A percentile compares a stretch with the other conserved stretches of the same genome.
These are phyloP conservation scores for Trogon melanurus DNA, from an alignment of 2,113 vertebrate genomes.

Conservation along the genomic window DNA sequence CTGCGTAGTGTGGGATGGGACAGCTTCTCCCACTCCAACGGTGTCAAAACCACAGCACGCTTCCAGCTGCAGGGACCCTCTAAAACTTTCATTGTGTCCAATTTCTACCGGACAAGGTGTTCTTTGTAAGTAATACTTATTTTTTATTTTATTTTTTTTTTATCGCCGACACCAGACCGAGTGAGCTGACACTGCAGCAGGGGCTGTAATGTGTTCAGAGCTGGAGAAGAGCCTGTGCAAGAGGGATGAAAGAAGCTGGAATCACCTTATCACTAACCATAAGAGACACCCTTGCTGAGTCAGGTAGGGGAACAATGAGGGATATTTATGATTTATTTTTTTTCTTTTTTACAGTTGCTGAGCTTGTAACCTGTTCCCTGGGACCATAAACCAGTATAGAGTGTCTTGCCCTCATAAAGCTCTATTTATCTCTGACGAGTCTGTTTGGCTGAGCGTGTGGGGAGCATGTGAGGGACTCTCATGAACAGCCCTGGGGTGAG, in stretches of 20 bases:
- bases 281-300: not conserved
- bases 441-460: not conserved
- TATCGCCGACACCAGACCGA: accelerated
- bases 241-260: not conserved
- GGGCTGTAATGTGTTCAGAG: not conserved
- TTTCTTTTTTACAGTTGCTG: not conserved
- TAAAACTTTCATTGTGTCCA: not conserved
- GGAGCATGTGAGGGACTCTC: not conserved
- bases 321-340: not conserved
- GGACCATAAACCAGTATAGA: not conserved
- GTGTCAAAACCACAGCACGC: not conserved
- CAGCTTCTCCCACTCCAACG: not conserved
- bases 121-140: not conserved
- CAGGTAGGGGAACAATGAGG: not conserved
- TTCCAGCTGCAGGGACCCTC: not conserved
- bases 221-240: not conserved
- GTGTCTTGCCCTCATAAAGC: not conserved
- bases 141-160: not conserved
- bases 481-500: not conserved
- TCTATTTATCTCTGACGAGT: not conserved
- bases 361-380: not conserved
- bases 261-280: not conserved
- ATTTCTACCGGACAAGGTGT: accelerated
- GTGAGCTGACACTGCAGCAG: not conserved
- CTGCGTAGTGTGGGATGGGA: not conserved